phyloP scores from a whole-genome alignment of 1,140 invertebrate genomes.

The Nephila pilipes region DNA sequence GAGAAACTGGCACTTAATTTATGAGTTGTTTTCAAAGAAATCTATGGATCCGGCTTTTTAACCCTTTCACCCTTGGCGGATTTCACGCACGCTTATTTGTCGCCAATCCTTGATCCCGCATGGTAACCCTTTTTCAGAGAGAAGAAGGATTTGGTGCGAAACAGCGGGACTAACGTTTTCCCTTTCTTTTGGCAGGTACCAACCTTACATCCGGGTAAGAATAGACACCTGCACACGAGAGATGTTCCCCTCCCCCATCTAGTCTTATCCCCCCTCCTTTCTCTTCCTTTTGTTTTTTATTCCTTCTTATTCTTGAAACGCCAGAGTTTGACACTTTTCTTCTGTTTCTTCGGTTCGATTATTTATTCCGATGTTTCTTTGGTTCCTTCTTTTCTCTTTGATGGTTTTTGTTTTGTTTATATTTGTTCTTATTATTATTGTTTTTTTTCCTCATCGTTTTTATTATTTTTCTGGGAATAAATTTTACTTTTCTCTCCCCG shows the following conservation, averaged over 20 bases:
- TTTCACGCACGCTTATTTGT: neutral
- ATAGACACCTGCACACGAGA: slow-evolving; percentile 71
- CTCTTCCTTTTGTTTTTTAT: slow-evolving; percentile 51
- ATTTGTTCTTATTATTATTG: slow-evolving; percentile 16
- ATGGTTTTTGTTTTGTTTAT: slow-evolving; percentile 19
- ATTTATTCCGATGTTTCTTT: slow-evolving; percentile 63
- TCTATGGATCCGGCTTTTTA: neutral
- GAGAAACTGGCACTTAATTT: neutral
- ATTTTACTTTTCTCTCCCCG: neutral
- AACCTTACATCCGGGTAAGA: slow-evolving; percentile 72
- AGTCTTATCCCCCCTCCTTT: slow-evolving; percentile 17
- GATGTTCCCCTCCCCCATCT: slow-evolving; percentile 12
- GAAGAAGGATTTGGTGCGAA: slow-evolving; percentile 71
- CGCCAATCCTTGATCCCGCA: slow-evolving; percentile 38
- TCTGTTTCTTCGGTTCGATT: slow-evolving; percentile 63
- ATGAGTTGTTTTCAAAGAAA: slow-evolving; percentile 23
- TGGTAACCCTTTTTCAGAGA: slow-evolving; percentile 62
- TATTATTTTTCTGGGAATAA: slow-evolving; percentile 19
- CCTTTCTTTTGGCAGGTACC: slow-evolving; percentile 74
- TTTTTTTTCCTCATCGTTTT: neutral
- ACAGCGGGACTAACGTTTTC: slow-evolving; percentile 68
- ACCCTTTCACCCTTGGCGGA: slow-evolving; percentile 18
- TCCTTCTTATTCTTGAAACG: slow-evolving; percentile 67
- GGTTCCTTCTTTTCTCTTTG: neutral
- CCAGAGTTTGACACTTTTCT: slow-evolving; percentile 74